Evolutionary conservation across 2,888 invertebrate genomes (phyloP).

Genomic region (Pristionchus japonicus): DNA sequence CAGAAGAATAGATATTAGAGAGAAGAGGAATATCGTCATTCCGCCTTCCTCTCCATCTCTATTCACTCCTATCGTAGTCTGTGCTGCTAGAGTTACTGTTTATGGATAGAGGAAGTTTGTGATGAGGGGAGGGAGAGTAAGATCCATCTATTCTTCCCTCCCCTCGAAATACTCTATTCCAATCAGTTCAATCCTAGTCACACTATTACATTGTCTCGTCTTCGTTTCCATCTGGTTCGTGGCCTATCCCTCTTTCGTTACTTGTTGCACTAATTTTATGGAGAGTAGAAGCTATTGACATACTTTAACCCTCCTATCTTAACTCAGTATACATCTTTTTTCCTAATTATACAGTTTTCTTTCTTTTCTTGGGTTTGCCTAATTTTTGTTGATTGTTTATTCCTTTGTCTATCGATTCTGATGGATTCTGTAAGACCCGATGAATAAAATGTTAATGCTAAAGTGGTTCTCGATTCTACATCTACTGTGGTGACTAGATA

Average conservation of each 20-base stretch:
- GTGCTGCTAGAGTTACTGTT: neutral
- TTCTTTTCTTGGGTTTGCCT: slow-evolving; percentile 1
- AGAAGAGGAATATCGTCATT: neutral
- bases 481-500: neutral
- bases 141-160: neutral
- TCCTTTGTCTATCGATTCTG: neutral
- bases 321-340: neutral
- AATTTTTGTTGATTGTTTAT: slow-evolving; percentile 20
- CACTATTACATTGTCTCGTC: neutral
- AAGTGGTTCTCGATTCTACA: neutral
- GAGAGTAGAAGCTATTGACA: neutral
- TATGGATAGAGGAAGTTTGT: slow-evolving; percentile 14
- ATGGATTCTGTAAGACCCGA: slow-evolving; percentile 32
- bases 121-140: slow-evolving; percentile 29
- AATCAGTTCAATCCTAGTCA: neutral
- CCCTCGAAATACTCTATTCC: slow-evolving; percentile 22
- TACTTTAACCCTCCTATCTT: neutral
- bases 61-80: neutral
- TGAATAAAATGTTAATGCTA: slow-evolving; percentile 24
- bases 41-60: neutral
- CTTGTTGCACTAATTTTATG: slow-evolving; percentile 43
- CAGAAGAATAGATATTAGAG: slow-evolving; percentile 21
- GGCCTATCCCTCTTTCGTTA: neutral
- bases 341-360: slow-evolving; percentile 11
- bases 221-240: neutral